Base-by-base conservation (phyloP, 2,888 invertebrate species). In the Tanypteryx hageni region DNA sequence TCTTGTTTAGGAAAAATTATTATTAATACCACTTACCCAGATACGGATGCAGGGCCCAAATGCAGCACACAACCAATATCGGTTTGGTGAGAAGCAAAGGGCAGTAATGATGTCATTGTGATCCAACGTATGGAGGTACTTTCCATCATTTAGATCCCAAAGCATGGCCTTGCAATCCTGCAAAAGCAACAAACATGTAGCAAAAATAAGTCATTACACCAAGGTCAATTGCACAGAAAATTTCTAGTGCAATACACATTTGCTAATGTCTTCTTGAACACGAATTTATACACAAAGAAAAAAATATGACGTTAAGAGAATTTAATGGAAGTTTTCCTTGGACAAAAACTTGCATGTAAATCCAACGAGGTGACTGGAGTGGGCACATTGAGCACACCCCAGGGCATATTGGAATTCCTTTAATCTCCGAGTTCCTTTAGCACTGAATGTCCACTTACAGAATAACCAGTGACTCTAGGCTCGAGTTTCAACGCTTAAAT, bases 131-230 rank as follows among this genome's bases (percentile, higher is more conserved):
- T 99, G 99, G 95, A 99, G 96, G 95, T 99, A 99, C 96, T 99
- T 99, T 96, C 99, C 99, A 95, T 99, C 99, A 95, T 99, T 99
- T 95, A 99, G 96, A 95, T 99, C 99, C 99, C 99, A 99, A 94
- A 99, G 96, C 98, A 99, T 99, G 14, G 99, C 99, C 96, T 99
- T 99, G 96, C 99, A 99, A 96, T 99, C 99, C 97, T 97, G 93
- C 57, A 94, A 93, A 16, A 59, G n/a, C 10, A 81, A 27, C 1
- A 2, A 81, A 16, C 64, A 14, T 92, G 92, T 92, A 92, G 0
- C 56, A 68, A 14, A 86, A 82, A n/a, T n/a, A n/a, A 27, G n/a
- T n/a, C 83, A 82, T n/a, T 18, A 68, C 68, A 68, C 14, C 16
- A 68, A 18, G 14, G 18, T 16, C 68, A 16, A 68, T 18, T 18